Evolutionary conservation across 2,113 vertebrate genomes (phyloP), one percentile per base, ranked within the genome.

Genomic region (Antigone vipio): DNA sequence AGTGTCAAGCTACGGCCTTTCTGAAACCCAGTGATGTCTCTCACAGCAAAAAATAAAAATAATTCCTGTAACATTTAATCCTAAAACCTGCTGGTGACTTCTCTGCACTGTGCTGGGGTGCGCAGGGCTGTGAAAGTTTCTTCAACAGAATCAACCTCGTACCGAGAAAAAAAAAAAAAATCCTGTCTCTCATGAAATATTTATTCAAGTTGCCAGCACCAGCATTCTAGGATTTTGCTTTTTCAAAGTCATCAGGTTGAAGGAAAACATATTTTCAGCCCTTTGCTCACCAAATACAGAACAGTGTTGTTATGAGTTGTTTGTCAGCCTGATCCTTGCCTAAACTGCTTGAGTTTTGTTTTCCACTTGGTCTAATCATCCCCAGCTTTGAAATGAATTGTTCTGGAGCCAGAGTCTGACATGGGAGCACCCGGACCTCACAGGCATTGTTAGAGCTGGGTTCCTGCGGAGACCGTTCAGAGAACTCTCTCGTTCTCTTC

Each of bases 331-430:
- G 60, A 47, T 77, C 20, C 64, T 85, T 87, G 77, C 60, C 44
- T 85, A 89, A 92, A 92, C 80, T 23, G 34, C 84, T 85, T 82
- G 79, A 80, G 77, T 92, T 56, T 86, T 93, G 66, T 96, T 95
- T 96, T 95, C 84, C 94, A 60, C 56, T 91, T 75, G 34, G 56
- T 81, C 69, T 94, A 89, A 95, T 91, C 47, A 85, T 78, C 73
- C 35, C 29, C 87, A 94, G 83, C 68, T 83, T 94, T 87, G 52
- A 95, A 87, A 84, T 32, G 40, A 91, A 92, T 92, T 75, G 64
- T 77, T 97, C 64, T 84, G 87, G 80, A 94, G 69, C 29, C 73
- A 71, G 47, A 40, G 74, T 84, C 73, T 95, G 93, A 86, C 94
- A 92, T 44, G 40, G 73, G 80, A 97, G 66, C 62, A 91, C 34